Percentiles rank a stretch among this genome's conserved stretches.
These are phyloP conservation scores for Entosphenus tridentatus DNA, from an alignment of 2,113 vertebrate species.

Conservation along the genomic window DNA sequence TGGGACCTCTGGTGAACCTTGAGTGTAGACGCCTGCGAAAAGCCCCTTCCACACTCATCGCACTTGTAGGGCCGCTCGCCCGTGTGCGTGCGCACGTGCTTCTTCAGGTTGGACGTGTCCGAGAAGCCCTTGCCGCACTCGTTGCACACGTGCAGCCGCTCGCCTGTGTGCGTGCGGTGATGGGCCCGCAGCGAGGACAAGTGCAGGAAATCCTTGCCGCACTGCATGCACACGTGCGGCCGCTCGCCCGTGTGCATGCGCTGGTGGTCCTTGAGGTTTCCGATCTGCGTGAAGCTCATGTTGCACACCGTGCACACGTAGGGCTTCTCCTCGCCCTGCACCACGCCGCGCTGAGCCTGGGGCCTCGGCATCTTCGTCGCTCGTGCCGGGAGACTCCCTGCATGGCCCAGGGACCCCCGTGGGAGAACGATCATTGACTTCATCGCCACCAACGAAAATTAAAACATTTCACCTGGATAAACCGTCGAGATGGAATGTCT, in stretches of 20 bases:
- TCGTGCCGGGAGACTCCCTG: too few species aligned
- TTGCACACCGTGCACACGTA: constrained; percentile 23
- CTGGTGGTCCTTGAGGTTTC: constrained; percentile 2
- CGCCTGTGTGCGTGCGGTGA: background rate
- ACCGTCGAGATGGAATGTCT: too few species aligned
- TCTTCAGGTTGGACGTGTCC: background rate
- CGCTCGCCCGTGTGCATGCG: constrained; percentile 15
- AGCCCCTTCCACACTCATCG: background rate
- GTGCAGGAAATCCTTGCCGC: background rate
- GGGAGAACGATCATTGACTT: too few species aligned
- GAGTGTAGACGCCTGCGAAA: background rate
- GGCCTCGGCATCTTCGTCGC: too few species aligned
- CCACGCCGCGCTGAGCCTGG: too few species aligned
- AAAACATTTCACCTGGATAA: too few species aligned
- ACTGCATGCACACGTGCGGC: constrained; percentile 22
- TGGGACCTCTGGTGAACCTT: too few species aligned
- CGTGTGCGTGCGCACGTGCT: constrained; percentile 1
- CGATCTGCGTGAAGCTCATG: background rate
- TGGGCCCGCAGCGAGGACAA: background rate
- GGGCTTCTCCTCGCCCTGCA: constrained; percentile 86
- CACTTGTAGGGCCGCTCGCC: background rate
- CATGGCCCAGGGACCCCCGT: too few species aligned
- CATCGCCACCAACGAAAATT: too few species aligned
- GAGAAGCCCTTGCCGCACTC: background rate
- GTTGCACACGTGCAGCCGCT: background rate